A percentile compares a stretch with the other conserved stretches of the same genome.
Conservation (phyloP, 1,140 invertebrate species). For the Frieseomelitta varia region DNA sequence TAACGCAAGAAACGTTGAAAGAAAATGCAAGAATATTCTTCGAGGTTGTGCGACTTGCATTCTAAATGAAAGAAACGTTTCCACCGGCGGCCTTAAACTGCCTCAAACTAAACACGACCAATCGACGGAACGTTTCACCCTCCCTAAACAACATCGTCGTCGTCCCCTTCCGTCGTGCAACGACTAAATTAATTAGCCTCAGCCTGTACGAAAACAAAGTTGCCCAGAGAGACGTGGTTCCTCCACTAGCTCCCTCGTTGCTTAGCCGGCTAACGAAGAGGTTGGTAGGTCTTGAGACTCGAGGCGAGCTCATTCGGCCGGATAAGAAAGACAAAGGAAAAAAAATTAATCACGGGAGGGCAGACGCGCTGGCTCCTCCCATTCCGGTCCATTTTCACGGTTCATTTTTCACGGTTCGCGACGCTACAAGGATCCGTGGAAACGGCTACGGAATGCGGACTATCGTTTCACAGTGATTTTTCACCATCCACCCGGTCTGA, state of each 20-base stretch:
- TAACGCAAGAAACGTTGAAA: no score
- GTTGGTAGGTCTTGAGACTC: neutral
- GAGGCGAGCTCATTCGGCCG: slow-evolving; percentile 28
- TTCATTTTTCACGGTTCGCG: slow-evolving; percentile 64
- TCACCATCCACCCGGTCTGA: slow-evolving; percentile 53
- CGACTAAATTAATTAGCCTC: slow-evolving; percentile 21
- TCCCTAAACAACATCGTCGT: neutral
- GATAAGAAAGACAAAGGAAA: slow-evolving; percentile 53
- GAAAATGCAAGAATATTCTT: no score
- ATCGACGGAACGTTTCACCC: neutral
- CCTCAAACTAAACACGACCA: neutral
- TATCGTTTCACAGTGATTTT: slow-evolving; percentile 67
- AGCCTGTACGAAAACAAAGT: slow-evolving; percentile 20
- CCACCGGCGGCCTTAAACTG: neutral
- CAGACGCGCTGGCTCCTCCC: slow-evolving; percentile 1
- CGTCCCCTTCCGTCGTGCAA: neutral
- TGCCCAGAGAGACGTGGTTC: neutral
- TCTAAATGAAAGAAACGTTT: neutral
- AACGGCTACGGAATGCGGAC: slow-evolving; percentile 53
- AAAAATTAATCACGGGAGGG: slow-evolving; percentile 66
- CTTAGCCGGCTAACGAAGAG: slow-evolving; percentile 8
- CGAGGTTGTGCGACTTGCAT: neutral
- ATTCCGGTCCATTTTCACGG: slow-evolving; percentile 65
- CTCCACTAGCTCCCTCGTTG: neutral
- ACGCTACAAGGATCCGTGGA: slow-evolving; percentile 31